phyloP scores from a whole-genome alignment of 92 coral and sea anemone genomes.

The Montipora capitata region DNA sequence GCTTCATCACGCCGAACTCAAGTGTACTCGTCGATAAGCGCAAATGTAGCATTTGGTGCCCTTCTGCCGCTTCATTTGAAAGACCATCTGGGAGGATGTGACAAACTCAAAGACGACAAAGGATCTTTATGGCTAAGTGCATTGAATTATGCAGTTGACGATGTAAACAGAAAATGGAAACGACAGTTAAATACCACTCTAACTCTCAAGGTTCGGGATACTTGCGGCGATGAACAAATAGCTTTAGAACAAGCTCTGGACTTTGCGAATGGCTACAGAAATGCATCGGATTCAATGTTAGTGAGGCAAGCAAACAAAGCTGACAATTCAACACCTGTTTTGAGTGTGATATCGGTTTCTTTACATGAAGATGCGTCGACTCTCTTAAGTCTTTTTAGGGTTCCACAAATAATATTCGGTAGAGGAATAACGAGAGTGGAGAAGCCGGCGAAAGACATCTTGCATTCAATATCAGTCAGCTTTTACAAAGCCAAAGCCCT shows the following conservation, averaged over 20 bases:
- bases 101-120: conserved; percentile 40
- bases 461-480: conserved; percentile 71
- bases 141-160: conserved; percentile 72
- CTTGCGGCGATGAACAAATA: conserved; percentile 56
- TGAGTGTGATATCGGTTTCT: conserved; percentile 72
- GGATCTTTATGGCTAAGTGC: conserved; percentile 74
- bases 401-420: conserved; percentile 79
- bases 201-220: conserved; percentile 75
- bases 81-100: conserved; percentile 40
- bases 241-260: conserved; percentile 83
- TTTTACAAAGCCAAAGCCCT: conserved; percentile 83
- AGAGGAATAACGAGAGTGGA: background rate
- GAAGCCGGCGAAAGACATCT: conserved; percentile 21
- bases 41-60: conserved; percentile 78
- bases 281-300: background rate
- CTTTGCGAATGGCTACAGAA: conserved; percentile 49
- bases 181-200: conserved; percentile 62
- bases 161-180: conserved; percentile 55
- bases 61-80: conserved; percentile 74
- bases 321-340: conserved; percentile 33
- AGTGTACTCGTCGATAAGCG: conserved; percentile 19
- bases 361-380: conserved; percentile 67
- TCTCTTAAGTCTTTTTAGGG: conserved; percentile 76
- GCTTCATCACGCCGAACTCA: background rate
- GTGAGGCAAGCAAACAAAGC: background rate